Evolutionary conservation across 2,888 invertebrate species (phyloP), one percentile per base, ranked within the genome.

Genomic region (Osedax fenrisi): DNA sequence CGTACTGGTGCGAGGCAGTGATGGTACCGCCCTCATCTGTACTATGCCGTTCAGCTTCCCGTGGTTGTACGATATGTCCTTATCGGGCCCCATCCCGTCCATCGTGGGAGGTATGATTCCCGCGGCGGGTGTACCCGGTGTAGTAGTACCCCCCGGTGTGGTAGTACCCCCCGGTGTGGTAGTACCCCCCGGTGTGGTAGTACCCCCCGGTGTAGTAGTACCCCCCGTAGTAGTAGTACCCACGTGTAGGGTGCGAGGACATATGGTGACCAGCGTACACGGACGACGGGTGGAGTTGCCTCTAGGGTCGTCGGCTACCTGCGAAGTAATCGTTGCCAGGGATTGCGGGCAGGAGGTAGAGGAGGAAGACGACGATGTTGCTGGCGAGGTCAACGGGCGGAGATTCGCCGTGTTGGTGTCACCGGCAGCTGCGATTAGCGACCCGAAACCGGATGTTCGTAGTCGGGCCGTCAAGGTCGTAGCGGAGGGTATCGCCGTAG

Each of bases 11-110:
- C 25, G 68, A 2, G 68, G 68, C 2, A 22, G 25, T n/a, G 68
- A 25, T 17, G 68, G 68, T 17, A 22, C 68, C 25, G 25, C 68
- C 2, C 26, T 68, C 27, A 26, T 68, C n/a, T 17, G 22, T 10
- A 24, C 25, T 21, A 23, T 68, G 13, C 68, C 68, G 22, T 26
- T 68, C 26, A 26, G 26, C 21, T 26, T 68, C 26, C 68, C 68
- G 13, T 26, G 25, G 68, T 23, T 68, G 25, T 68, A 68, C 27
- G 68, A 68, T 21, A 26, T 68, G 26, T 25, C 68, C 22, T 26
- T 68, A 2, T 25, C 68, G 17, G 68, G 68, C 2, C 26, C 68
- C n/a, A 13, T 68, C 26, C 68, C 68, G 26, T 25, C 68, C 22
- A 13, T 23, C 0, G 13, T 23, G 10, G 64, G 21, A 21, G 26